phyloP scores from a whole-genome alignment of 2,113 vertebrate genomes.

The Pomatostomus ruficeps region DNA sequence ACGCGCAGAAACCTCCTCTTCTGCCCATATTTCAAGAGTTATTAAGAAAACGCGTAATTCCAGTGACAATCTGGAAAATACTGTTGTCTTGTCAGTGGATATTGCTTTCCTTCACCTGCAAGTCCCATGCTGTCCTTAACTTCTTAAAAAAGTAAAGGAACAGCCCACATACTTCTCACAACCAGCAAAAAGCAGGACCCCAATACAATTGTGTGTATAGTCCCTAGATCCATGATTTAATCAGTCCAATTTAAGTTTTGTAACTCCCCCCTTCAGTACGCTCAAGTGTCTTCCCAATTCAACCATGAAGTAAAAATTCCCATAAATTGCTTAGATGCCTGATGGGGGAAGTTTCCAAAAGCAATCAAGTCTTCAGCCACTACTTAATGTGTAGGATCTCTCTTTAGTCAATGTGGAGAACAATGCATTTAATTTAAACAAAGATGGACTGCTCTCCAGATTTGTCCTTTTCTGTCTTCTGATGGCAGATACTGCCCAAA shows the following conservation, averaged over 20 bases:
- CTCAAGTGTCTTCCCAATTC: background rate
- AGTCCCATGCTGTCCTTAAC: background rate
- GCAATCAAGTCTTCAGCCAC: background rate
- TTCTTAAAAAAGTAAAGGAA: background rate
- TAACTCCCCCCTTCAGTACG: background rate
- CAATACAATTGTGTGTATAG: fast-evolving
- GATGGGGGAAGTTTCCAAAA: background rate
- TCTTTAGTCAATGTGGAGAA: background rate
- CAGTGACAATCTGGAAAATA: background rate
- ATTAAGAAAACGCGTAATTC: background rate
- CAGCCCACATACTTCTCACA: background rate
- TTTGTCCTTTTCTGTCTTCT: background rate
- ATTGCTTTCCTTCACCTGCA: background rate
- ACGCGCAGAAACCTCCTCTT: background rate
- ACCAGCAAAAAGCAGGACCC: background rate
- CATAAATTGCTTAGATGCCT: background rate
- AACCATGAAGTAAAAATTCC: background rate
- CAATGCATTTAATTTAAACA: background rate
- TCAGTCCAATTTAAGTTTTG: background rate
- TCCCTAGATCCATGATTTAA: background rate
- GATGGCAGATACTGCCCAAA: background rate
- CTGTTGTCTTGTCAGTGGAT: background rate
- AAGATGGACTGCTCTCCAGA: background rate
- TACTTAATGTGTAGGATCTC: background rate
- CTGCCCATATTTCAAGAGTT: background rate